These are phyloP conservation scores for Drosophila subobscura DNA, from an alignment of 1,140 invertebrate species.

Conservation along the genomic window DNA sequence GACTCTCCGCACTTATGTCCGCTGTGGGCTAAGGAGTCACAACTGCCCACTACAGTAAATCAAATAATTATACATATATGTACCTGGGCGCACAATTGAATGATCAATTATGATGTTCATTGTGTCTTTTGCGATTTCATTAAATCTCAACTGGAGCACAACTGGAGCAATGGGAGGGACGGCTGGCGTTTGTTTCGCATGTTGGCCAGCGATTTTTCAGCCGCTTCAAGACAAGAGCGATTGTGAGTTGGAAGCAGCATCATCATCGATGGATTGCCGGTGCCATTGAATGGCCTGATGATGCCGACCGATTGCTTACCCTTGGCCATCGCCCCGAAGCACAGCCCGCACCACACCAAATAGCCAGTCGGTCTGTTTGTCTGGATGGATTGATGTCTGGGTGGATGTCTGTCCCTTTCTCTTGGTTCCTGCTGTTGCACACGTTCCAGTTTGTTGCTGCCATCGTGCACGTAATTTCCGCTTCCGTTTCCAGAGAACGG, in stretches of 20 bases:
- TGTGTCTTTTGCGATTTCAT: slow-evolving; percentile 79
- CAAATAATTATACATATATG: slow-evolving; percentile 4
- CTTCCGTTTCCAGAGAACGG: slow-evolving; percentile 75
- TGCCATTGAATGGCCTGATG: slow-evolving; percentile 60
- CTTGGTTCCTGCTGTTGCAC: slow-evolving; percentile 36
- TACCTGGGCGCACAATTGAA: background rate
- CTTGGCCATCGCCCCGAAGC: background rate
- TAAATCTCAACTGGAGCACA: slow-evolving; percentile 53
- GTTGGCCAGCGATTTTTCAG: slow-evolving; percentile 51
- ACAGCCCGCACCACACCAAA: background rate
- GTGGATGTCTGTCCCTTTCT: background rate
- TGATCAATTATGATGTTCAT: slow-evolving; percentile 74
- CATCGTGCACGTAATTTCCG: slow-evolving; percentile 78
- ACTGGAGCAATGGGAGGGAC: background rate
- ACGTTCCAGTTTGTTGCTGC: slow-evolving; percentile 57
- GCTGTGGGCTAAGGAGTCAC: too few species aligned
- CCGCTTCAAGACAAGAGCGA: background rate
- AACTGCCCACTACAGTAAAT: too few species aligned
- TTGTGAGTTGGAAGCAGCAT: slow-evolving; percentile 2
- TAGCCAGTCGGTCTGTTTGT: too few species aligned
- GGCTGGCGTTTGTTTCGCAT: slow-evolving; percentile 25
- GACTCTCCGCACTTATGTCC: too few species aligned
- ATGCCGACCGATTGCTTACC: slow-evolving; percentile 44
- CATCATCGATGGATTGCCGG: slow-evolving; percentile 75
- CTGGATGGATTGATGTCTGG: too few species aligned